phyloP scores from a whole-genome alignment of 2,888 invertebrate genomes.

The Rosalia funebris region DNA sequence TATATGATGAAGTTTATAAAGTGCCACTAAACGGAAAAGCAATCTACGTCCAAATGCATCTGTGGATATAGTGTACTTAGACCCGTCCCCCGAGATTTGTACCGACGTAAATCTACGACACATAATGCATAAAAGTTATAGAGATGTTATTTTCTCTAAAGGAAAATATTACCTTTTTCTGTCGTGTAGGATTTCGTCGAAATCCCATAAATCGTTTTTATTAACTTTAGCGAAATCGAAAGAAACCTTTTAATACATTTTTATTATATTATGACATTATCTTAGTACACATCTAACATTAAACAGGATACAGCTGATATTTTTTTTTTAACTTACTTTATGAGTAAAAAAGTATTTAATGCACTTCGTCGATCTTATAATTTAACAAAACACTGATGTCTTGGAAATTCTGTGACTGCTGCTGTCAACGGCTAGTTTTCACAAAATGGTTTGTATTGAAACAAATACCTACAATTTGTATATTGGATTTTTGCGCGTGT shows the following conservation, averaged over 20 bases:
- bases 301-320: no score
- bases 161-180: not conserved
- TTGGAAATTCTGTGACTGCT: no score
- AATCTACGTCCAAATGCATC: slow-evolving; percentile 46
- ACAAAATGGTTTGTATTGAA: no score
- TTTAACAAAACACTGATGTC: no score
- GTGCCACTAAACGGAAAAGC: slow-evolving; percentile 48
- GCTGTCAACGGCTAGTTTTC: no score
- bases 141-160: slow-evolving; percentile 5
- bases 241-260: not conserved
- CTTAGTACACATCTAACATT: no score
- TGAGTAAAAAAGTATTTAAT: no score
- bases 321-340: no score
- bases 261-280: no score
- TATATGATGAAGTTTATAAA: slow-evolving; percentile 51
- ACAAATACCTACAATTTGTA: no score
- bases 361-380: no score
- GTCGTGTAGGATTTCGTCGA: not conserved
- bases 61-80: slow-evolving; percentile 30
- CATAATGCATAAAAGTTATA: slow-evolving; percentile 35
- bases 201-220: slow-evolving; percentile 4
- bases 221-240: not conserved
- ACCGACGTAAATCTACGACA: slow-evolving; percentile 37
- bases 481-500: no score
- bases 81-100: slow-evolving; percentile 30